Conservation (phyloP, 2,113 vertebrate species). For the Platysternon megacephalum region DNA sequence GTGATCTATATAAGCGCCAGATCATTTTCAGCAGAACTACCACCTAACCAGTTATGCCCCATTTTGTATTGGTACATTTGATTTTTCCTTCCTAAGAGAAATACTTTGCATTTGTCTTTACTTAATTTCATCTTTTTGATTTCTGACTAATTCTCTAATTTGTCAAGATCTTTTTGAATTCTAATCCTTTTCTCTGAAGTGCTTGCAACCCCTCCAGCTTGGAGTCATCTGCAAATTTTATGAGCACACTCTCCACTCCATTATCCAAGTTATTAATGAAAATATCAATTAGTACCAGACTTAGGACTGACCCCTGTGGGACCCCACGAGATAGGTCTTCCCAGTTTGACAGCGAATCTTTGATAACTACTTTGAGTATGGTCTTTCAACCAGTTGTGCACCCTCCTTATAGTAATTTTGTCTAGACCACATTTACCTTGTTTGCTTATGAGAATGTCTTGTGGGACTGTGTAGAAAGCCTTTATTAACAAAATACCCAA, state of each 20-base stretch:
- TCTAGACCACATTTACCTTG: background rate
- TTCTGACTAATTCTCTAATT: background rate
- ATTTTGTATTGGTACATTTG: too few species aligned
- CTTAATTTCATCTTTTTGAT: background rate
- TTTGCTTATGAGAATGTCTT: background rate
- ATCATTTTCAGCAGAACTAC: too few species aligned
- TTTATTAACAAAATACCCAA: too few species aligned
- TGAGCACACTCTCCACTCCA: background rate
- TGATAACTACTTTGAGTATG: background rate
- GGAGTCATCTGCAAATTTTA: too few species aligned
- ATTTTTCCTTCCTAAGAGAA: too few species aligned
- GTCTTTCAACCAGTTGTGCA: background rate
- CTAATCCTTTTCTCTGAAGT: background rate
- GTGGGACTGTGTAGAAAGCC: background rate
- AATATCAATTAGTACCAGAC: background rate
- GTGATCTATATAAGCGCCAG: too few species aligned
- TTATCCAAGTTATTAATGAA: background rate
- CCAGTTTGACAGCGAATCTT: background rate
- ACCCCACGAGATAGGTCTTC: background rate
- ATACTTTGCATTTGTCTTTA: background rate
- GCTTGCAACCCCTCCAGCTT: too few species aligned
- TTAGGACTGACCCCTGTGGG: background rate
- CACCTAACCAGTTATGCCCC: too few species aligned
- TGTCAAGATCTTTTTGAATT: background rate
- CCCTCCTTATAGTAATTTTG: background rate